Evolutionary conservation across 2,113 vertebrate species (phyloP).

Genomic region (Podocnemis expansa): DNA sequence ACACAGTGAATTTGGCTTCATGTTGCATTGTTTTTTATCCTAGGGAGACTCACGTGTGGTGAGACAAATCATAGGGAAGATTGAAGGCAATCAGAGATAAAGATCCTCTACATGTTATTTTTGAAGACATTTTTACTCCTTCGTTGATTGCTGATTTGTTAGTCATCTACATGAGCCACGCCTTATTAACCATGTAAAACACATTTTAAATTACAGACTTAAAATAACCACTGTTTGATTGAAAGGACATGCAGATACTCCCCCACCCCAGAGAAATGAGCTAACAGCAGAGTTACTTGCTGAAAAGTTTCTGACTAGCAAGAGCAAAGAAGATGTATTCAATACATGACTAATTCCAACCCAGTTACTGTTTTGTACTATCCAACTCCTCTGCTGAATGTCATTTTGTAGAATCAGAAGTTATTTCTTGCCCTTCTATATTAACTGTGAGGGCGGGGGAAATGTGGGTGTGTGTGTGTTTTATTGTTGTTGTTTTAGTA

Average conservation of each 20-base stretch:
- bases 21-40: not conserved
- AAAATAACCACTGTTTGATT: not conserved
- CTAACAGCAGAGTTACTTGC: not conserved
- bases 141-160: not conserved
- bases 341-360: not conserved
- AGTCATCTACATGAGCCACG: not conserved
- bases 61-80: not conserved
- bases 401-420: not conserved
- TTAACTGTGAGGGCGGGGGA: not conserved
- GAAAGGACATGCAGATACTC: not conserved
- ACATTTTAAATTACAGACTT: not conserved
- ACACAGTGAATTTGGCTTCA: accelerated
- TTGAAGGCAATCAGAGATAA: not conserved
- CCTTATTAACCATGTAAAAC: not conserved
- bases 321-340: not conserved
- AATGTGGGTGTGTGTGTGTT: too few relatives aligned
- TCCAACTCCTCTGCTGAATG: not conserved
- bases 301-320: not conserved
- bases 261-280: not conserved
- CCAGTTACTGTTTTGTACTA: not conserved
- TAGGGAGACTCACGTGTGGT: not conserved
- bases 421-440: not conserved
- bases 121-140: not conserved
- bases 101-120: not conserved
- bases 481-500: not conserved